A percentile compares a stretch with the other conserved stretches of the same genome.
These are phyloP conservation scores for Eumerus sabulonum DNA, from an alignment of 2,888 invertebrate genomes.

Conservation along the genomic window DNA sequence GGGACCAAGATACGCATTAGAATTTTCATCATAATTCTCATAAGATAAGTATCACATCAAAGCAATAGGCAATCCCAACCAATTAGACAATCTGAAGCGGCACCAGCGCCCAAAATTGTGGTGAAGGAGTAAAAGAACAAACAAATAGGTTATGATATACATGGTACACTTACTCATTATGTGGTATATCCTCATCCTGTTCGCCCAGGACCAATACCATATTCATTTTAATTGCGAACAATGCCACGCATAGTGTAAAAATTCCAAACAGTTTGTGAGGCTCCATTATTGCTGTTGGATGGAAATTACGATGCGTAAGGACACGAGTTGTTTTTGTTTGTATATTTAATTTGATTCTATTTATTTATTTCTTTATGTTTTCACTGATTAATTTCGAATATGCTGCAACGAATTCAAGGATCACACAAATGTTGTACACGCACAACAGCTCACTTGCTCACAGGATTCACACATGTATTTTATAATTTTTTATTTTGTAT, in stretches of 20 bases:
- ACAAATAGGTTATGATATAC: slow-evolving; percentile 29
- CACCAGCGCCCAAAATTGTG: no score
- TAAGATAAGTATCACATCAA: no score
- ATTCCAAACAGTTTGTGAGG: slow-evolving; percentile 71
- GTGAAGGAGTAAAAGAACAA: slow-evolving; percentile 23
- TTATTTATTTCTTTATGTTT: slow-evolving; percentile 13
- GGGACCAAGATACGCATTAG: no score
- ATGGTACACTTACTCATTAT: slow-evolving; percentile 88
- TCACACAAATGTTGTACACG: slow-evolving; percentile 23
- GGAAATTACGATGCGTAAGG: slow-evolving; percentile 45
- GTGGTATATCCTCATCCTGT: slow-evolving; percentile 93
- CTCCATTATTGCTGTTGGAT: slow-evolving; percentile 60
- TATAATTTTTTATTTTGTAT: slow-evolving; percentile 1
- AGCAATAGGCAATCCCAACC: no score
- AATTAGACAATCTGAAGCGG: slow-evolving; percentile 32
- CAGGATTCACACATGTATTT: slow-evolving; percentile 36
- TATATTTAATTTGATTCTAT: slow-evolving; percentile 2
- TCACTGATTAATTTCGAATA: slow-evolving; percentile 51
- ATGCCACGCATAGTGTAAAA: slow-evolving; percentile 74
- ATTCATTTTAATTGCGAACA: slow-evolving; percentile 74
- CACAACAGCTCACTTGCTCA: slow-evolving; percentile 22
- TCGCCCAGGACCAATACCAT: slow-evolving; percentile 79
- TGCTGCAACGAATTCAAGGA: slow-evolving; percentile 25
- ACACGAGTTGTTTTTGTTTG: slow-evolving; percentile 31
- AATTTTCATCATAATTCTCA: no score